phyloP scores from a whole-genome alignment of 2,797 vertebrate genomes.

The Lepilemur septentrionalis region DNA sequence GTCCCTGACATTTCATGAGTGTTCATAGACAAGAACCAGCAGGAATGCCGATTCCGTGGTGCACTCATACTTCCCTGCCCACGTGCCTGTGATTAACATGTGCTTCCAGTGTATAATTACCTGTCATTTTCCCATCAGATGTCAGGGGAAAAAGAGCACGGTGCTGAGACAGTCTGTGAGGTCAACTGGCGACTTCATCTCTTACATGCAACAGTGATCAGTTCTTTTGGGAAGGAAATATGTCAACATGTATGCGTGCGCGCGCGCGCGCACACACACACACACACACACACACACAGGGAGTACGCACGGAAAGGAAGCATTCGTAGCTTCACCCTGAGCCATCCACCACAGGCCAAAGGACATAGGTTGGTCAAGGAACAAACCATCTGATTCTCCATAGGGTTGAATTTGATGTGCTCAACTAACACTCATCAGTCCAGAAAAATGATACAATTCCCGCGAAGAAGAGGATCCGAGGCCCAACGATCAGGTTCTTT shows the following conservation, averaged over 20 bases:
- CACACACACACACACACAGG: background rate
- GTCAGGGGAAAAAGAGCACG: background rate
- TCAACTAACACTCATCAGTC: background rate
- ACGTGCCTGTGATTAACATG: accelerated
- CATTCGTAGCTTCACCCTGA: background rate
- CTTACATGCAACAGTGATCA: background rate
- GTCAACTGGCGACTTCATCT: background rate
- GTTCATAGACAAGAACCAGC: background rate
- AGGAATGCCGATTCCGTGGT: accelerated
- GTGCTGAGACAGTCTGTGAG: background rate
- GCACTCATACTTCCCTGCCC: background rate
- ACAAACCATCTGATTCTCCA: background rate
- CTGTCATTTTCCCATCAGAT: background rate
- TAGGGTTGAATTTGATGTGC: background rate
- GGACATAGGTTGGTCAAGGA: background rate
- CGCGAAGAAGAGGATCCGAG: background rate
- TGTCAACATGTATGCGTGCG: accelerated
- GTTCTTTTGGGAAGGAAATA: background rate
- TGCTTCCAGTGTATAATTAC: background rate
- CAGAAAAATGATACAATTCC: background rate
- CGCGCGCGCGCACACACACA: too few relatives aligned
- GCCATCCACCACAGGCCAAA: background rate
- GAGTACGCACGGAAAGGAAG: background rate
- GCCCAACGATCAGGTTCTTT: background rate
- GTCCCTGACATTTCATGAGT: accelerated